These are phyloP conservation scores for Argyresthia goedartella DNA, from an alignment of 2,888 invertebrate genomes.

Conservation along the genomic window DNA sequence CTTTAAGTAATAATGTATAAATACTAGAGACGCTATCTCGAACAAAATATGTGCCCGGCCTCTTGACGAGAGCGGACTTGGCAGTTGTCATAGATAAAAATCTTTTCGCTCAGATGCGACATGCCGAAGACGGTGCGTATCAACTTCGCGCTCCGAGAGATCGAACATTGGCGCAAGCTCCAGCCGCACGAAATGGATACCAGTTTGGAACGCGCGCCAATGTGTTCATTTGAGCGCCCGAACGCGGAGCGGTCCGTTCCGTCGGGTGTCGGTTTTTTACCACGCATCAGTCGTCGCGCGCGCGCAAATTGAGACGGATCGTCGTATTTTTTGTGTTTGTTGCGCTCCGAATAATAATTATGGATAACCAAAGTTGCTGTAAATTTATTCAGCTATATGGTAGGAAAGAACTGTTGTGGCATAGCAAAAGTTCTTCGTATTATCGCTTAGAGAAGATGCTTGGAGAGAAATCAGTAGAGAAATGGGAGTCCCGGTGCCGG, in stretches of 20 bases:
- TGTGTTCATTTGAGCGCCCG: not conserved
- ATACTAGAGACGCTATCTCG: too few relatives aligned
- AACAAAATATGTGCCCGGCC: too few relatives aligned
- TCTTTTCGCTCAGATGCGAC: too few relatives aligned
- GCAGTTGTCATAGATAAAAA: too few relatives aligned
- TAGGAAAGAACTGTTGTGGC: conserved; percentile 11
- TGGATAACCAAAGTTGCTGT: conserved; percentile 9
- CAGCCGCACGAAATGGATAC: not conserved
- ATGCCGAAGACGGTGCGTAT: too few relatives aligned
- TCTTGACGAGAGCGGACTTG: too few relatives aligned
- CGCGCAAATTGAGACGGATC: conserved; percentile 6
- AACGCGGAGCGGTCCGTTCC: conserved; percentile 9
- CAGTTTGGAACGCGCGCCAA: not conserved
- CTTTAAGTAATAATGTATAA: too few relatives aligned
- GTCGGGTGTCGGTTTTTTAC: conserved; percentile 13
- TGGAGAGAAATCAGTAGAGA: conserved; percentile 11
- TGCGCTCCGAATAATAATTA: conserved; percentile 1
- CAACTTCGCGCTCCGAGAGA: not conserved
- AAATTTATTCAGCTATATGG: conserved; percentile 12
- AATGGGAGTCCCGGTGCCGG: conserved; percentile 4
- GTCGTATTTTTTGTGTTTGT: not conserved
- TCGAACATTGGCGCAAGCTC: not conserved
- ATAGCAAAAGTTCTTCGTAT: conserved; percentile 11
- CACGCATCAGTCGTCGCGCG: conserved; percentile 14
- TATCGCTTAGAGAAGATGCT: conserved; percentile 12